These are phyloP conservation scores for Neolamprologus caudopunctatus DNA, from an alignment of 2,113 vertebrate genomes.

Conservation along the genomic window DNA sequence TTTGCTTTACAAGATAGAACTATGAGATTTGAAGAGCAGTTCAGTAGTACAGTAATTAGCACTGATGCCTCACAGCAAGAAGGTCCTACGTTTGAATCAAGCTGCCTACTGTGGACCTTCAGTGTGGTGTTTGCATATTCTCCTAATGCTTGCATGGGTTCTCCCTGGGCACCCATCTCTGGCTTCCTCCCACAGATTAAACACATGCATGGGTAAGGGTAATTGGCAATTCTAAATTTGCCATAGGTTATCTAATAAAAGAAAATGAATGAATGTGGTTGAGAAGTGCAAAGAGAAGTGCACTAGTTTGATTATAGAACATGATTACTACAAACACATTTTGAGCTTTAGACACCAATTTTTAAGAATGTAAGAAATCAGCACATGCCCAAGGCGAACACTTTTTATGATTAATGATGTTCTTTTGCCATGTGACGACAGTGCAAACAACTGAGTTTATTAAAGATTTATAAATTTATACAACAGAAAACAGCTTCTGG, in stretches of 20 bases:
- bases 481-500: background rate
- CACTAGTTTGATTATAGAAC: background rate
- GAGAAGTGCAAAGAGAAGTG: background rate
- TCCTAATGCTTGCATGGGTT: background rate
- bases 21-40: background rate
- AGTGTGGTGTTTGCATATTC: background rate
- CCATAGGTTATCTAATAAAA: background rate
- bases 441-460: background rate
- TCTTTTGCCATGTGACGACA: background rate
- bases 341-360: background rate
- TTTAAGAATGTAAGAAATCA: background rate
- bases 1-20: background rate
- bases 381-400: background rate
- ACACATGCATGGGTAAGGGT: background rate
- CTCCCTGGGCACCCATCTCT: background rate
- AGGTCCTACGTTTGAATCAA: background rate
- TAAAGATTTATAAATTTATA: background rate
- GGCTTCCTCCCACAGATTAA: background rate
- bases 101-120: background rate
- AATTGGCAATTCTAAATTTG: background rate
- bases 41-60: background rate
- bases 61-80: background rate
- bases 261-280: background rate
- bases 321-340: background rate
- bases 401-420: background rate